Base-by-base conservation (phyloP, 2,888 invertebrate species). In the Hirtodrosophila duncani region DNA sequence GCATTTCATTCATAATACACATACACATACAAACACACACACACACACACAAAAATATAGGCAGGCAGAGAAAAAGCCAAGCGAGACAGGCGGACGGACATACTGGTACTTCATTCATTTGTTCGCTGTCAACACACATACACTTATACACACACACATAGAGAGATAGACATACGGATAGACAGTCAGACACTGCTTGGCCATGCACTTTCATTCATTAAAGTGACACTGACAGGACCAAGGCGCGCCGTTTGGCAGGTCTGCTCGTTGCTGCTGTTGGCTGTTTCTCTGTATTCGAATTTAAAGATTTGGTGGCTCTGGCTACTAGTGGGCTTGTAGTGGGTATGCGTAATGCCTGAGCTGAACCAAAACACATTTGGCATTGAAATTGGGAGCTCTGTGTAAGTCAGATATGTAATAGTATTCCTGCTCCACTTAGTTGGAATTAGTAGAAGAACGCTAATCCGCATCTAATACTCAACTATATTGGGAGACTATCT, bases 201-300 rank as follows among this genome's bases (percentile, higher is more conserved):
- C 7, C 4, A 26, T 26, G 43, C 38, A 60, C 60, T 63, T 70
- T 67, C 67, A 68, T 68, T 68, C 67, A 67, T 70, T 67, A 70
- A 67, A 63, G 63, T 51, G 45, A 41, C 14, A 39, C 51, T 43
- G 64, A 44, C 51, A 60, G 48, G 34, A 51, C 31, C 23, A 49
- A 50, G 42, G 13, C 51, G 30, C 18, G 51, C 52, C 61, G 55
- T 46, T 23, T n/a, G 30, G 30, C 17, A 16, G 17, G 14, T 16
- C 30, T 30, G 14, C 30, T 16, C 30, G 5, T 16, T 16, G 17
- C 17, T 30, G 14, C 9, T 9, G 9, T 24, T 24, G 24, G 9
- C n/a, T 36, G 20, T n/a, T 13, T 11, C 1, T 3, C 20, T 34
- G 10, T 34, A 11, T 3, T n/a, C n/a, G n/a, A n/a, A n/a, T n/a